phyloP scores from a whole-genome alignment of 2,113 vertebrate genomes.

The Hydropotes inermis region DNA sequence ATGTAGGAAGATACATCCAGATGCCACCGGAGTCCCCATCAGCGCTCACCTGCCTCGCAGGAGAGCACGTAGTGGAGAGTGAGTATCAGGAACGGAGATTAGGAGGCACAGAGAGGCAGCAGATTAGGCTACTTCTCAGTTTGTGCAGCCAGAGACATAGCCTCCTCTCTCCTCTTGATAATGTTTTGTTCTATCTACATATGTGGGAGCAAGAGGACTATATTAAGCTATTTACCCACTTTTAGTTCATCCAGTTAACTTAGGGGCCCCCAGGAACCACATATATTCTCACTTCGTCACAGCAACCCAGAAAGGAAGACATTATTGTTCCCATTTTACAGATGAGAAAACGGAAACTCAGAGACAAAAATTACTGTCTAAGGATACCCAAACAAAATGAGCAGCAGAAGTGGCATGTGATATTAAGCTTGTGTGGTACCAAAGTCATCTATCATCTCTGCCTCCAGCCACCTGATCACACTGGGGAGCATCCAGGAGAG shows the following conservation, averaged over 20 bases:
- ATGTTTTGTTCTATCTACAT: neutral
- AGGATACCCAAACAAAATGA: neutral
- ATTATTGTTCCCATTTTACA: neutral
- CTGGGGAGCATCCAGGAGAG: neutral
- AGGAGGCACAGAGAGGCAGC: neutral
- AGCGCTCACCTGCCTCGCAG: neutral
- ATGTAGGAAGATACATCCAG: neutral
- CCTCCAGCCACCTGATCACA: neutral
- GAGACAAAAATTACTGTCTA: neutral
- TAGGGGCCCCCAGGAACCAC: neutral
- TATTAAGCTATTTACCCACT: neutral
- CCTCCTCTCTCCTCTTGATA: neutral
- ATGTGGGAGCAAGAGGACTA: neutral
- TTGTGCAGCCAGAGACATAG: neutral
- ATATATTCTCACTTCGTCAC: neutral
- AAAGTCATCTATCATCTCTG: neutral
- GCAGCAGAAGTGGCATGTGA: neutral
- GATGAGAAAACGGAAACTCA: neutral
- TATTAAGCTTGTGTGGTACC: neutral
- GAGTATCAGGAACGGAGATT: neutral
- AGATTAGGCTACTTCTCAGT: neutral
- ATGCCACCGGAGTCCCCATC: neutral
- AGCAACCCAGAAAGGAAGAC: neutral
- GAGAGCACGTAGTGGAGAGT: neutral
- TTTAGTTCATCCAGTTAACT: neutral